phyloP scores from a whole-genome alignment of 2,888 invertebrate genomes.

The Chrysopilus asiliformis region DNA sequence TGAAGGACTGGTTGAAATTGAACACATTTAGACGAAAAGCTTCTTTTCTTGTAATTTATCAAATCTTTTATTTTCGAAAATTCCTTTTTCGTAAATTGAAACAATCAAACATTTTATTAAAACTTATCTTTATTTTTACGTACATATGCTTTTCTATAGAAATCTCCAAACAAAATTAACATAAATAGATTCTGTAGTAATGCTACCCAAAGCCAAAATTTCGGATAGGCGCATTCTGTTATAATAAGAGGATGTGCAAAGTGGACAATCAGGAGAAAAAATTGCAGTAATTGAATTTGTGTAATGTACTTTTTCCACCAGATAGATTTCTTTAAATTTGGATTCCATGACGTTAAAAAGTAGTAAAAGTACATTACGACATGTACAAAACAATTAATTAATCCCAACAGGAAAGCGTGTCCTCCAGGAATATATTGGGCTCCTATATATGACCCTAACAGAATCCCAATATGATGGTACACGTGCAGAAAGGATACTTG shows the following conservation, averaged over 20 bases:
- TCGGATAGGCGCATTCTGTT: slow-evolving; percentile 46
- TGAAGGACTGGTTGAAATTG: too few relatives aligned
- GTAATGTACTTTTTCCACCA: slow-evolving; percentile 84
- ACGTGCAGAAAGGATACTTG: slow-evolving; percentile 57
- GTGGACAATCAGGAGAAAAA: slow-evolving; percentile 45
- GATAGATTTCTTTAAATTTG: slow-evolving; percentile 50
- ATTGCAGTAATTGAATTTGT: slow-evolving; percentile 68
- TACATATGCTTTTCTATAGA: slow-evolving; percentile 52
- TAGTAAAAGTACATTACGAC: slow-evolving; percentile 74
- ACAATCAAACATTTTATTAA: too few relatives aligned
- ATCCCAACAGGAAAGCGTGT: slow-evolving; percentile 48
- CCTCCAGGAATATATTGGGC: slow-evolving; percentile 49
- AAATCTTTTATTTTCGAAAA: too few relatives aligned
- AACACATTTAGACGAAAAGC: too few relatives aligned
- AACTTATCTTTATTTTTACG: too few relatives aligned
- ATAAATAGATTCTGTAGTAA: slow-evolving; percentile 53
- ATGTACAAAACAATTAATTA: slow-evolving; percentile 64
- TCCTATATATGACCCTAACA: slow-evolving; percentile 44
- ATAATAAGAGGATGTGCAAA: slow-evolving; percentile 38
- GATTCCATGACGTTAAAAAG: slow-evolving; percentile 56
- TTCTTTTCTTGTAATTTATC: too few relatives aligned
- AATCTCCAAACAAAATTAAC: slow-evolving; percentile 50
- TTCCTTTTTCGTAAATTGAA: too few relatives aligned
- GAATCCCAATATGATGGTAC: slow-evolving; percentile 62
- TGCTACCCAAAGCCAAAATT: slow-evolving; percentile 40